A percentile compares a stretch with the other conserved stretches of the same genome.
Conservation (phyloP, 2,797 vertebrate species). For the Rhinogobio ventralis region DNA sequence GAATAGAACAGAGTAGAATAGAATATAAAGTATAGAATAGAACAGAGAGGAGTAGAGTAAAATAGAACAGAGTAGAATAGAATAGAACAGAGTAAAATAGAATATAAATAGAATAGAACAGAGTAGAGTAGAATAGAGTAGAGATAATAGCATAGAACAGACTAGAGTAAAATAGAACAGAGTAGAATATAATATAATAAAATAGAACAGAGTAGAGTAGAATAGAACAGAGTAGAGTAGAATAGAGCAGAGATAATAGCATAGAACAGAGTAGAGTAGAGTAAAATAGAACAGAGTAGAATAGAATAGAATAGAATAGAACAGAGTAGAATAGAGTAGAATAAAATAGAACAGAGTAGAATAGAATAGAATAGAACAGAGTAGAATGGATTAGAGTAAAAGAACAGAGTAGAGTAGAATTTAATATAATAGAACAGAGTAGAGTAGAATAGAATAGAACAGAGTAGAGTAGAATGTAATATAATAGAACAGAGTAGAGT, state of each 20-base stretch:
- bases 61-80: neutral
- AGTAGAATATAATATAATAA: neutral
- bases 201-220: no score
- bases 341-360: neutral
- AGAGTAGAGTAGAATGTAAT: neutral
- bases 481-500: neutral
- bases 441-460: neutral
- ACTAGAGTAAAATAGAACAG: fast-evolving
- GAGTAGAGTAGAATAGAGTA: neutral
- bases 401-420: fast-evolving
- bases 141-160: neutral
- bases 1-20: neutral
- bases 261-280: neutral
- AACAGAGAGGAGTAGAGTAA: no score
- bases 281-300: fast-evolving
- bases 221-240: neutral
- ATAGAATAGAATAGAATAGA: neutral
- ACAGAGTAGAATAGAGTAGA: neutral
- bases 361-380: neutral
- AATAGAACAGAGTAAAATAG: neutral
- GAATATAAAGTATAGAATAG: neutral
- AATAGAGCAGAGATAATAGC: neutral
- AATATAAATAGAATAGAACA: neutral
- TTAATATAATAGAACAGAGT: neutral
- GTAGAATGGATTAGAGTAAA: no score